phyloP scores from a whole-genome alignment of 2,797 vertebrate species.

The Scolopax bukidnonensis region DNA sequence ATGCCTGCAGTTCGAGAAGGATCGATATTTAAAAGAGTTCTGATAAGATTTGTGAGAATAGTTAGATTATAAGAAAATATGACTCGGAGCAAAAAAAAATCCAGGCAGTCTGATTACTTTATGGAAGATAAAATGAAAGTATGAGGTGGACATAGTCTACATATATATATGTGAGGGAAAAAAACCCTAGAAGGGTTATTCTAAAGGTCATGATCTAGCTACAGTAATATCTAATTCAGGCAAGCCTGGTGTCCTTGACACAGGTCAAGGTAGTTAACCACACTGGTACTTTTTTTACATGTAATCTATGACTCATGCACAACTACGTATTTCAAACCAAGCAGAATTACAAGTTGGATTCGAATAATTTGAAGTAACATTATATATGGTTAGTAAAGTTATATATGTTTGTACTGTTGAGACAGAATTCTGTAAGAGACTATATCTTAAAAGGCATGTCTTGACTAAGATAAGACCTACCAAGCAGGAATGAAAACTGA shows the following conservation, averaged over 20 bases:
- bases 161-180: background rate
- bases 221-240: background rate
- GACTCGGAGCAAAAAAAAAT: background rate
- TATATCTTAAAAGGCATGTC: background rate
- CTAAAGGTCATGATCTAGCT: background rate
- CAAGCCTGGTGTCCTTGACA: background rate
- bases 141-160: background rate
- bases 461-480: background rate
- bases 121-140: background rate
- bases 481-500: background rate
- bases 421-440: background rate
- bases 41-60: background rate
- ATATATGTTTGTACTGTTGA: background rate
- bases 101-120: background rate
- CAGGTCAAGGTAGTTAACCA: background rate
- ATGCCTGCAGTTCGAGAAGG: background rate
- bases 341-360: background rate
- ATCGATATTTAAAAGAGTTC: background rate
- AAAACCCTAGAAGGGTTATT: background rate
- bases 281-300: background rate
- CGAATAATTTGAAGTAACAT: background rate
- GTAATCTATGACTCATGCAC: background rate
- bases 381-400: background rate
- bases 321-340: background rate
- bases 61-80: background rate